Base-by-base conservation (phyloP, 2,888 invertebrate species). In the Bombylius major region DNA sequence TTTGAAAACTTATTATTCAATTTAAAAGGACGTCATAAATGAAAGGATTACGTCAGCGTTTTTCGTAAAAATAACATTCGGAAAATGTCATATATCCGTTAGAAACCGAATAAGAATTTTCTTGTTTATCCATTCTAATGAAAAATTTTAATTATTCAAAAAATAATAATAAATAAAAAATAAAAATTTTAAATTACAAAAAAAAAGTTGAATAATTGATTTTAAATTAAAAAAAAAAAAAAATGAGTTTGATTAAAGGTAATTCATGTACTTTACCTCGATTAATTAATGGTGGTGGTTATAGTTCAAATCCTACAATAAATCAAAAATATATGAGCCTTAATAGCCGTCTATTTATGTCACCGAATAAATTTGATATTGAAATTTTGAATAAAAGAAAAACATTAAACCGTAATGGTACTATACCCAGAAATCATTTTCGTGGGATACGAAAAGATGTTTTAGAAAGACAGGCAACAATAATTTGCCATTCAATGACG, bases 381-480 rank as follows among this genome's bases (percentile, higher is more conserved):
- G 60, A 60, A 47, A 23, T 60, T 11, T 51, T 58, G 36, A 57
- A 47, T 39, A 50, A 57, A 42, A 50, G 60, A 12, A 51, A 51
- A 51, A 51, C 62, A 53, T 60, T 72, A 5, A 71, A 70, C 55
- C 64, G 69, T 57, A 78, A 78, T 69, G 80, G 80, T 23, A 78
- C 73, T 59, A 79, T 79, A 51, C 77, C 81, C 53, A 78, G 81
- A 67, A 82, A 82, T 70, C 80, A 80, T 68, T 88, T 89, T 71
- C 81, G 88, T 65, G 89, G 89, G 46, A 77, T 89, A 58, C 87
- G 84, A 69, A 89, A 86, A 71, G 85, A 87, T 66, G 79, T 84
- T 66, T 69, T 89, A 61, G 84, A 86, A 62, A 77, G 82, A 63
- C 86, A 85, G 73, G 84, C 85, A n/a, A 83, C 82, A 67, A 75